phyloP scores from a whole-genome alignment of 1,140 invertebrate genomes.

The Plectrocnemia conspersa region DNA sequence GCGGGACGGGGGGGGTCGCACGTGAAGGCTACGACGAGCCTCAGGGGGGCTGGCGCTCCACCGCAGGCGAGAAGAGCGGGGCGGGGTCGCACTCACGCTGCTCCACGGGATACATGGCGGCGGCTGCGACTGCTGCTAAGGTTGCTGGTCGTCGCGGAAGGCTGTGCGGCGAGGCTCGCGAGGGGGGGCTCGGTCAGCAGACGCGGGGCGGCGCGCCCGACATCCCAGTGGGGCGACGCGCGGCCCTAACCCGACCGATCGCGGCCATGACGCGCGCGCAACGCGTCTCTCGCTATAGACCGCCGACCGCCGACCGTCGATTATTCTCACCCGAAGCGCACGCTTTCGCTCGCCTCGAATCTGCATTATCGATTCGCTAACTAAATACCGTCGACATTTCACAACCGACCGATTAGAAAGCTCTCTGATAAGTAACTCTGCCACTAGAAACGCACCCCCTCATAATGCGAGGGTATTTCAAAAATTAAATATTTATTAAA shows the following conservation, averaged over 20 bases:
- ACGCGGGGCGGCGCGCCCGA: neutral
- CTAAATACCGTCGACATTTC: too few species aligned
- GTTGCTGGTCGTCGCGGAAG: neutral
- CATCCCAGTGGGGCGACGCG: slow-evolving; percentile 4
- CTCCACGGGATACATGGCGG: slow-evolving; percentile 50
- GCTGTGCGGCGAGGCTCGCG: neutral
- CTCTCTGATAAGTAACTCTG: too few species aligned
- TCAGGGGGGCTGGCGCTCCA: neutral
- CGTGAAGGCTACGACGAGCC: neutral
- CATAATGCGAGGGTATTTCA: too few species aligned
- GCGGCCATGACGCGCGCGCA: neutral
- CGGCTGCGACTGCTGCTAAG: neutral
- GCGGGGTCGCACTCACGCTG: slow-evolving; percentile 48
- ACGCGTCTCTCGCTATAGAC: too few species aligned
- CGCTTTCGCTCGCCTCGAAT: neutral
- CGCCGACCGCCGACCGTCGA: neutral
- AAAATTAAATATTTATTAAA: too few species aligned
- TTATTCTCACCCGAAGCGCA: neutral
- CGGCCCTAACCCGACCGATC: neutral
- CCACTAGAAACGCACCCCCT: too few species aligned
- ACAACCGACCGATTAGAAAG: too few species aligned
- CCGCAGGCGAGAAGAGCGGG: neutral
- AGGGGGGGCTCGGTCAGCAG: too few species aligned
- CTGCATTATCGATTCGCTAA: neutral
- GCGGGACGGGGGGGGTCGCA: neutral